Evolutionary conservation across 2,888 invertebrate genomes (phyloP).

Genomic region (Euphydryas editha): DNA sequence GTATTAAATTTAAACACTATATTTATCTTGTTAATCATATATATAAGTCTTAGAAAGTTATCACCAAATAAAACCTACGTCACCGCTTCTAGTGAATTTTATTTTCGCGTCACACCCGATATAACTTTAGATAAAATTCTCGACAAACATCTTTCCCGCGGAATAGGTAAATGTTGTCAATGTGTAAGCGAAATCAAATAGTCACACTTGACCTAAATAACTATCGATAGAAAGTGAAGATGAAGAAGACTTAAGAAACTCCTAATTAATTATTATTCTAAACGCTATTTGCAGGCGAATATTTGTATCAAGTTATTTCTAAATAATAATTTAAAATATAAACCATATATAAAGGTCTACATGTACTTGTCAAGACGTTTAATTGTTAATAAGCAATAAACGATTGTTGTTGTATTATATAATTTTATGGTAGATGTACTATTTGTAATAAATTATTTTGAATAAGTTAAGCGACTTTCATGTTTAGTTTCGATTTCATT

Average conservation of each 20-base stretch:
- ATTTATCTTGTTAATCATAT: background rate
- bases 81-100: background rate
- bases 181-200: slow-evolving; percentile 18
- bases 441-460: too few relatives aligned
- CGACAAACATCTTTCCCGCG: slow-evolving; percentile 18
- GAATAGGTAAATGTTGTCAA: slow-evolving; percentile 20
- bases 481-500: too few relatives aligned
- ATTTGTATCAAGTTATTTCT: background rate
- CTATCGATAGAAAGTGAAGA: slow-evolving; percentile 33
- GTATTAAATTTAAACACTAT: background rate
- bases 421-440: too few relatives aligned
- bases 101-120: background rate
- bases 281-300: background rate
- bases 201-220: slow-evolving; percentile 25
- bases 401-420: too few relatives aligned
- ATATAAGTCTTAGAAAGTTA: background rate
- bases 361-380: background rate
- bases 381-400: too few relatives aligned
- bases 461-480: too few relatives aligned
- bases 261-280: slow-evolving; percentile 30
- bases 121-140: slow-evolving; percentile 3
- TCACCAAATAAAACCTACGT: background rate
- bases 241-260: slow-evolving; percentile 25
- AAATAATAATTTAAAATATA: background rate
- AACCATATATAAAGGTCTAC: background rate